Base-by-base conservation (phyloP, 2,888 invertebrate species). In the Horisme vitalbata region DNA sequence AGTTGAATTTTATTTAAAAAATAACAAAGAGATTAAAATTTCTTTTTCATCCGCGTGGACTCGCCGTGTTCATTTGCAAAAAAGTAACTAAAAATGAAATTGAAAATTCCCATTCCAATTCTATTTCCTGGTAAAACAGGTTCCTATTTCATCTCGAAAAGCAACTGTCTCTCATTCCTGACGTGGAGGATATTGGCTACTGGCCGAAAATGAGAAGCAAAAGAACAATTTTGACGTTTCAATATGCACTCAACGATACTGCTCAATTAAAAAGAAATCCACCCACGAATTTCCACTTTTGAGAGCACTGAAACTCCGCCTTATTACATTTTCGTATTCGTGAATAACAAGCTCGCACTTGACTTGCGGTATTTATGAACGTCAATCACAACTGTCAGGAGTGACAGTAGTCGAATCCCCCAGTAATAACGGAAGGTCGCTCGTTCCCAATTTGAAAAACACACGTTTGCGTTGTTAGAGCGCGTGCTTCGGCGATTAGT, bases 401-500 rank as follows among this genome's bases (percentile, higher is more conserved):
- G 75, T 83, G 88, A 87, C 88, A 86, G 84, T 84, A 85, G 87
- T 86, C 79, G 80, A 85, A 85, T 84, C 83, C 77, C 75, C 71
- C 79, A 68, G 79, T 82, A 84, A 80, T 84, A 79, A 79, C 76
- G 79, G 80, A 79, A 84, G 81, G 80, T 84, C 46, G 65, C 61
- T 57, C 62, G 61, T 73, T 81, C 79, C 72, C 80, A 86, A 83
- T 87, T 84, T 80, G 85, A 85, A 86, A 85, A 87, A 83, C 86
- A 86, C 87, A 87, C 88, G 87, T 85, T 81, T 74, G 74, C 63
- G 47, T 55, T 49, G 75, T 79, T 70, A 68, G 65, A 75, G 86
- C 86, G 84, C 86, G 86, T 86, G 86, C 85, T 82, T 83, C 79
- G 79, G 77, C 85, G 87, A 88, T 89, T 88, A 88, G 87, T 83